A percentile compares a stretch with the other conserved stretches of the same genome.
Evolutionary conservation across 2,113 vertebrate genomes (phyloP).

Genomic region (Trogon surrucura): DNA sequence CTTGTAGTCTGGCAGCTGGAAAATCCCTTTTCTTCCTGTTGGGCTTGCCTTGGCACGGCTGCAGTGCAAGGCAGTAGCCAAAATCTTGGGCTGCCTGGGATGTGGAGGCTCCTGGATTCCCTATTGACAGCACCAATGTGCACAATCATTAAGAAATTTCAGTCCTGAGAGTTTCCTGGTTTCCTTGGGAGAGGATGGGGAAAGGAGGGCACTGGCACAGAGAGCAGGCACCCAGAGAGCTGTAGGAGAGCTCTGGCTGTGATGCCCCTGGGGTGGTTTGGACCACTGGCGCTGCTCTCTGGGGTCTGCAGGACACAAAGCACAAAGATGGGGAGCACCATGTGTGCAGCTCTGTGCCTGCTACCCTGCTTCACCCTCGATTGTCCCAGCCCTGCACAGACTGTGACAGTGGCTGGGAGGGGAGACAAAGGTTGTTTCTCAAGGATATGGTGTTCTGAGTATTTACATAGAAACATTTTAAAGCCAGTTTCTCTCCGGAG

Average conservation of each 20-base stretch:
- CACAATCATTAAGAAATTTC: background rate
- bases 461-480: conserved; percentile 15
- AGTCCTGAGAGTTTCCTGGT: background rate
- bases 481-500: background rate
- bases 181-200: background rate
- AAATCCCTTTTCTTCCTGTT: background rate
- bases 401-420: background rate
- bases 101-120: background rate
- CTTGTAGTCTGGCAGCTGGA: background rate
- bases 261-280: background rate
- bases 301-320: background rate
- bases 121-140: background rate
- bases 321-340: background rate
- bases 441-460: background rate
- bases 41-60: background rate
- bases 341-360: background rate
- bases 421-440: background rate
- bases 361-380: rapidly evolving
- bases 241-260: rapidly evolving
- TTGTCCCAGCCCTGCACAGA: background rate
- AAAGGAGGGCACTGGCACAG: background rate
- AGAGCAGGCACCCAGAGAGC: background rate
- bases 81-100: background rate
- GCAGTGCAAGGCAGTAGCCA: background rate
- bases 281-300: background rate